Evolutionary conservation across 2,113 vertebrate species (phyloP).

Genomic region (Trichechus manatus): DNA sequence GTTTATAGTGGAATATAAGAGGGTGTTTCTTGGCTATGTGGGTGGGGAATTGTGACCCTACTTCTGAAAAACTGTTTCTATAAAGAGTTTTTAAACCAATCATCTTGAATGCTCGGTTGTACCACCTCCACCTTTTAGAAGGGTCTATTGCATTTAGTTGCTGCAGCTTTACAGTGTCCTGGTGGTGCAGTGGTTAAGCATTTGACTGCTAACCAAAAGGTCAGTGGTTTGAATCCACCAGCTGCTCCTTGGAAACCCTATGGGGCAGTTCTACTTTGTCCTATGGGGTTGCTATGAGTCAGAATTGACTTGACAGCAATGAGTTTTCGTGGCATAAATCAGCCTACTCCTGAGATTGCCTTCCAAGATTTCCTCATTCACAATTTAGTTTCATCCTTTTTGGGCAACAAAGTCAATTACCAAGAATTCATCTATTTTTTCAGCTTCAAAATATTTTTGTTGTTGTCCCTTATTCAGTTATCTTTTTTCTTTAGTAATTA

Average conservation of each 20-base stretch:
- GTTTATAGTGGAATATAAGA: neutral
- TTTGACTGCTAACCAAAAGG: too few relatives aligned
- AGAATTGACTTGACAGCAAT: too few relatives aligned
- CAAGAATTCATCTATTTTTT: neutral
- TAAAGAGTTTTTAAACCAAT: neutral
- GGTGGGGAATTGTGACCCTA: neutral
- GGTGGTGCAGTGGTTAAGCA: too few relatives aligned
- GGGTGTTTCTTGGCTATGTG: neutral
- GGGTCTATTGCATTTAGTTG: neutral
- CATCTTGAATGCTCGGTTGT: neutral
- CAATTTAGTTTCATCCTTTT: neutral
- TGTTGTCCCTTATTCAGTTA: neutral
- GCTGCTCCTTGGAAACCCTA: too few relatives aligned
- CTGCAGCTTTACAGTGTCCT: neutral
- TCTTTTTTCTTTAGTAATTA: neutral
- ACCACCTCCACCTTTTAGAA: neutral
- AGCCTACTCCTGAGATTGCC: neutral
- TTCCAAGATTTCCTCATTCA: neutral
- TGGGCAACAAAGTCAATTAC: neutral
- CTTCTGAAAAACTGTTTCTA: neutral
- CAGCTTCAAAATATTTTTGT: constrained; percentile 5
- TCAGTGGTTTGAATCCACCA: too few relatives aligned
- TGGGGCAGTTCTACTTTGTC: too few relatives aligned
- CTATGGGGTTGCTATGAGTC: too few relatives aligned
- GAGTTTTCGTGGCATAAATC: neutral